Conservation (phyloP, 2,113 vertebrate species). For the Mormoops blainvillei region DNA sequence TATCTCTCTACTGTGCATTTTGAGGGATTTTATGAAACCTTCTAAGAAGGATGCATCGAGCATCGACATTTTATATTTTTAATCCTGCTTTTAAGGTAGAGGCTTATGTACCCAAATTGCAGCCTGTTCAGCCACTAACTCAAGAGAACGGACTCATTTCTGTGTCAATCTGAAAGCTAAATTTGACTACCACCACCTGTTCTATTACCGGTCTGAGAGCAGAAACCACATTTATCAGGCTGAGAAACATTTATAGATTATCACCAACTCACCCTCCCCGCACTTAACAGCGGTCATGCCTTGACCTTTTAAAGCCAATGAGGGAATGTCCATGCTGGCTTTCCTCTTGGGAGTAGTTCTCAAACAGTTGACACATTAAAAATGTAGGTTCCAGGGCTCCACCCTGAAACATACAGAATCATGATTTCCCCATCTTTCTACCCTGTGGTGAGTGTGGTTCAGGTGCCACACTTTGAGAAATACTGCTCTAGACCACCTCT, state of each 20-base stretch:
- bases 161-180: not conserved
- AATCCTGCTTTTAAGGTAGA: slow-evolving; percentile 16
- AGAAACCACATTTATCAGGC: not conserved
- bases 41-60: not conserved
- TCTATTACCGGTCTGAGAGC: not conserved
- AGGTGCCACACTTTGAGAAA: not conserved
- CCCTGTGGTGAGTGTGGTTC: not conserved
- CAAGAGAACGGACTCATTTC: not conserved
- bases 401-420: not conserved
- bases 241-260: not conserved
- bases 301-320: not conserved
- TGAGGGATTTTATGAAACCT: not conserved
- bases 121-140: not conserved
- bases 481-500: not conserved
- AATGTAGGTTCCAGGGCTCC: not conserved
- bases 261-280: not conserved
- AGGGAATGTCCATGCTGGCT: not conserved
- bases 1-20: not conserved
- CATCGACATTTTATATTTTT: slow-evolving; percentile 4
- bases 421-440: not conserved
- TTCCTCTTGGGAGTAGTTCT: not conserved
- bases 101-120: not conserved
- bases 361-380: not conserved
- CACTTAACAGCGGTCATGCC: not conserved
- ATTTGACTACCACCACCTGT: not conserved